A percentile compares a stretch with the other conserved stretches of the same genome.
Evolutionary conservation across 2,113 vertebrate genomes (phyloP).

Genomic region (Otolemur garnettii): DNA sequence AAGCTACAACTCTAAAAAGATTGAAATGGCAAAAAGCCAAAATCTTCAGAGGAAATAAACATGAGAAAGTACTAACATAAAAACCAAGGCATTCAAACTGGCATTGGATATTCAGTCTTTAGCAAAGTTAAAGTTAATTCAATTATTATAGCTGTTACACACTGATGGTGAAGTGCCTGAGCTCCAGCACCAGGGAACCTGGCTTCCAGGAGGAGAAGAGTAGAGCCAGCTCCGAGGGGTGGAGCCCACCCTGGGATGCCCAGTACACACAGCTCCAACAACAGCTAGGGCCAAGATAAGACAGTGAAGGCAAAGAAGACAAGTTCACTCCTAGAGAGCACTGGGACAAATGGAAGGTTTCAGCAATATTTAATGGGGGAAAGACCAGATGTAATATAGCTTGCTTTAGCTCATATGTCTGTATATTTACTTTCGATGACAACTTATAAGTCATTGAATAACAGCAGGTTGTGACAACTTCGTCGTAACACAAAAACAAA

Average conservation of each 20-base stretch:
- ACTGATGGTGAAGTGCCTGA: not conserved
- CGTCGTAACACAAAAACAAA: not conserved
- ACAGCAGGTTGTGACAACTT: not conserved
- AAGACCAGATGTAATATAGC: not conserved
- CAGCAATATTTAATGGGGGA: not conserved
- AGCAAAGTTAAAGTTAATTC: not conserved
- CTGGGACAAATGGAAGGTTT: not conserved
- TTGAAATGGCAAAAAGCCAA: not conserved
- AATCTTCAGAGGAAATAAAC: constrained; percentile 34
- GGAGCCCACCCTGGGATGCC: too few relatives aligned
- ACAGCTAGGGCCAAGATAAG: not conserved
- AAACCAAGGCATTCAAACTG: not conserved
- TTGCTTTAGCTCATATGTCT: not conserved
- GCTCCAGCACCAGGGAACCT: not conserved
- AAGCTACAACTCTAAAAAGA: constrained; percentile 20
- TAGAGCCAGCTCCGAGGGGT: not conserved
- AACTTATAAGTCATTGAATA: not conserved
- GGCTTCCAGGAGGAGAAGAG: not conserved
- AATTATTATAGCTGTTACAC: not conserved
- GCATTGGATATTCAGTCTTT: not conserved
- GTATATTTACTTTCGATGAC: not conserved
- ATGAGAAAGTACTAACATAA: not conserved
- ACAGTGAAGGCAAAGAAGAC: not conserved
- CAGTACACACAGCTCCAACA: not conserved
- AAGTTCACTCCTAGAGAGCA: not conserved